Evolutionary conservation across 2,113 vertebrate genomes (phyloP).

Genomic region (Sporophila hypoxantha): DNA sequence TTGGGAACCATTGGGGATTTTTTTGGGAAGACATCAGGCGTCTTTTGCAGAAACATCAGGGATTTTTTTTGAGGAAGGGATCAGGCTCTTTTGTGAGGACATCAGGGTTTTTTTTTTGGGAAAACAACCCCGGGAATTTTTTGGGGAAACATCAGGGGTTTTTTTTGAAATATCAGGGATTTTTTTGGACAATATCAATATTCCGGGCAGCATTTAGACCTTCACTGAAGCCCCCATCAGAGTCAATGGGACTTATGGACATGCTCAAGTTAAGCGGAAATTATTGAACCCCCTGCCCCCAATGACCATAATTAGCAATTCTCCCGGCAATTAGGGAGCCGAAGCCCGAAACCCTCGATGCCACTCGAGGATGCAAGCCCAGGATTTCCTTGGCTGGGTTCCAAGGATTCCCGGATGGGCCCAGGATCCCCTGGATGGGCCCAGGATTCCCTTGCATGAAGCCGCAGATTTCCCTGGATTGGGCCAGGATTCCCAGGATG

Average conservation of each 20-base stretch:
- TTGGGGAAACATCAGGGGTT: neutral
- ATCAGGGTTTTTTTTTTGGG: too few species aligned
- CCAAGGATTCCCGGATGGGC: too few species aligned
- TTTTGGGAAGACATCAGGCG: neutral
- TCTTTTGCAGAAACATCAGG: too few species aligned
- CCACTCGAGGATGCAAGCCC: neutral
- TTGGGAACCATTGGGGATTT: too few species aligned
- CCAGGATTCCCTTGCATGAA: too few species aligned
- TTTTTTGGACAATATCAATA: neutral
- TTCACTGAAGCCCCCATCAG: neutral
- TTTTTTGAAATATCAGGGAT: neutral
- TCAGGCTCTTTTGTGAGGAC: too few species aligned
- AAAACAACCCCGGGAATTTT: too few species aligned
- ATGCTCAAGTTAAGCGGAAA: neutral
- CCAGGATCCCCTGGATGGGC: too few species aligned
- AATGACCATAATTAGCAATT: neutral
- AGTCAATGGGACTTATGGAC: neutral
- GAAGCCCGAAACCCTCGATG: neutral
- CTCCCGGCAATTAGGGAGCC: neutral
- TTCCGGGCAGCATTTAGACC: neutral
- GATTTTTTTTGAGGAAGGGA: too few species aligned
- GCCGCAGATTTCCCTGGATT: too few species aligned
- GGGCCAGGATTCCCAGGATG: neutral
- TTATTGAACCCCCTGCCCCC: too few species aligned
- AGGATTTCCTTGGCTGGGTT: too few species aligned